A percentile compares a stretch with the other conserved stretches of the same genome.
Conservation (phyloP, 37 sponge, comb jelly and placozoan species). For the Tethya wilhelma region DNA sequence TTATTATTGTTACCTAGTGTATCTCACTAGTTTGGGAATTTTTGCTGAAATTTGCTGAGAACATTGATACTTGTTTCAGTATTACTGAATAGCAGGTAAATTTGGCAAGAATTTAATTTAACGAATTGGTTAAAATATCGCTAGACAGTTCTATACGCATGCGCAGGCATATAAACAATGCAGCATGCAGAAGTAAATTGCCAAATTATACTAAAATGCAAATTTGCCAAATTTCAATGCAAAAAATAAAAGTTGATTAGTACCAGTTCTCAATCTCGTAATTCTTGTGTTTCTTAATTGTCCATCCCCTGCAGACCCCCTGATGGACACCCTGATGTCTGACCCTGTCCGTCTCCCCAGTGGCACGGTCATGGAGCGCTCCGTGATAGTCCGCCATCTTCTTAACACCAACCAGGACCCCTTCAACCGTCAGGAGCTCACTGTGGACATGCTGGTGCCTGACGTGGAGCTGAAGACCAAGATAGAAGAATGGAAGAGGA, state of each 20-base stretch:
- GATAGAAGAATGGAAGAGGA: constrained; percentile 71
- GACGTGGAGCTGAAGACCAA: constrained; percentile 40
- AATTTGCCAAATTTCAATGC: too few relatives aligned
- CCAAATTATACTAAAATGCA: too few relatives aligned
- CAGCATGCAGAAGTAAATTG: too few relatives aligned
- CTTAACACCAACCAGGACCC: constrained; percentile 92
- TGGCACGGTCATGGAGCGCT: constrained; percentile 90
- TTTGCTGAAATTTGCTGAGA: too few relatives aligned
- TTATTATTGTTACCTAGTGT: too few relatives aligned
- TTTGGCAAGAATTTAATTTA: too few relatives aligned
- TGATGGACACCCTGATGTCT: constrained; percentile 96
- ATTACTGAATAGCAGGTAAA: background rate
- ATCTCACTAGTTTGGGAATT: too few relatives aligned
- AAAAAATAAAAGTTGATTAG: too few relatives aligned
- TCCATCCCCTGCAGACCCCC: constrained; percentile 69
- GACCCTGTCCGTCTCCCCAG: constrained; percentile 94
- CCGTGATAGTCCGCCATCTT: constrained; percentile 89
- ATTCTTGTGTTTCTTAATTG: background rate
- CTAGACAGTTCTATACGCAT: too few relatives aligned
- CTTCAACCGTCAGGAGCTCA: constrained; percentile 91
- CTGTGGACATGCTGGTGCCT: constrained; percentile 86
- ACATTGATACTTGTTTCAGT: background rate
- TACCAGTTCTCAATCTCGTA: background rate
- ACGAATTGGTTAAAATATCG: too few relatives aligned
- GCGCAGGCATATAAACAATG: too few relatives aligned